Base-by-base conservation (phyloP, 2,113 vertebrate species). In the Sphyrna mokarran region DNA sequence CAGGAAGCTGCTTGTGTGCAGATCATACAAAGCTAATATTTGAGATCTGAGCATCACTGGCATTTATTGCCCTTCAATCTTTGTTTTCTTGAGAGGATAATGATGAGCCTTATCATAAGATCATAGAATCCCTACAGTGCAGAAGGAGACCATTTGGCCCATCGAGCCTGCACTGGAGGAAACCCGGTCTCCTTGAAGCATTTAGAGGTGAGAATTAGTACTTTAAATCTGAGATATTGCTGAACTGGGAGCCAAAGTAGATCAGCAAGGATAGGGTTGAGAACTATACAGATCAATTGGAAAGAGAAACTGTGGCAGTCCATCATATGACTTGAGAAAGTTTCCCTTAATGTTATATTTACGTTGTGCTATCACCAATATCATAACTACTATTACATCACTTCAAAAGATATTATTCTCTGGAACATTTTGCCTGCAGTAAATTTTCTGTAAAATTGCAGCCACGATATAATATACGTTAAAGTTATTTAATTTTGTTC, bases 371-470 rank as follows among this genome's bases (percentile, higher is more conserved):
- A 58, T 90, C 54, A 61, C 23, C 58, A 61, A 90, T 90, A 90
- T 90, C 58, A 90, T 90, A 61, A 90, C 87, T 58, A 61, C 54
- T 58, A 26, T 90, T 90, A 90, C 48, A 61, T 5, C 29, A 29
- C 23, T 89, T 61, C 48, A 29, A 29, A 90, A 68, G 33, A 90
- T 90, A 90, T 90, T 90, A 90, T 61, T 90, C 87, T 61, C 54
- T 29, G 23, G 16, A 90, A 61, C 13, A 18, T 90, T 90, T 90
- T 29, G 11, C 29, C 26, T 90, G 16, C 26, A 90, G 58, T 90
- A 90, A 90, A 16, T 58, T 90, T 48, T 33, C 54, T 58, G 87
- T 90, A 90, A 61, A 90, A 90, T 90, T 90, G 87, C 48, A 90
- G 54, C 54, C 26, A 10, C 23, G 13, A 58, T 61, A 33, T 58